Conservation (phyloP, 2,113 vertebrate genomes). For the Oxyruncus cristatus region DNA sequence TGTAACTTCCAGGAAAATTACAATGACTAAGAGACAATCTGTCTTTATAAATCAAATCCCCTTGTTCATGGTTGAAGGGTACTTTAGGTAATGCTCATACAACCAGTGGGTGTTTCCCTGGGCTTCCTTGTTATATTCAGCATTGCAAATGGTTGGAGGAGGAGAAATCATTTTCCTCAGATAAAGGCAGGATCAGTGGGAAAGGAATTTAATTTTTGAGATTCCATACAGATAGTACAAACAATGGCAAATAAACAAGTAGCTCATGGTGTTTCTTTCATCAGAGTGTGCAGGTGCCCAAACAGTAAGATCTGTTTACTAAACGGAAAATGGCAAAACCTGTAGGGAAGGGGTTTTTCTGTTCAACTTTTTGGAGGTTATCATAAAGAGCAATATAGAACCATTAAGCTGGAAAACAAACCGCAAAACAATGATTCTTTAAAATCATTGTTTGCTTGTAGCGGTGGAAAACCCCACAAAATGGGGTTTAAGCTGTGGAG, state of each 20-base stretch:
- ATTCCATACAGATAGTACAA: conserved; percentile 55
- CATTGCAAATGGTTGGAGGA: not conserved
- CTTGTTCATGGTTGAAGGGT: not conserved
- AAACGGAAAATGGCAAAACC: not conserved
- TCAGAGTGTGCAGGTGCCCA: conserved; percentile 55
- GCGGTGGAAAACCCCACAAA: not conserved
- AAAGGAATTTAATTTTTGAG: conserved; percentile 61
- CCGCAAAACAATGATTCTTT: not conserved
- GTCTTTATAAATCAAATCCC: not conserved
- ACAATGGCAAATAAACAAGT: conserved; percentile 52
- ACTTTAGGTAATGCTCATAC: not conserved
- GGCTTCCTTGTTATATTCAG: not conserved
- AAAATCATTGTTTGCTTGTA: not conserved
- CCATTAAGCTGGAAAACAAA: not conserved
- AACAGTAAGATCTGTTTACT: conserved; percentile 7
- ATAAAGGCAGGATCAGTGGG: conserved; percentile 52
- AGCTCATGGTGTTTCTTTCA: conserved; percentile 9
- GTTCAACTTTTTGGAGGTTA: not conserved
- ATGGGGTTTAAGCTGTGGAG: not conserved
- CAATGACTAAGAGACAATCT: not conserved
- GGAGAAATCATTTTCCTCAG: conserved; percentile 27
- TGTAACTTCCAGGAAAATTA: not conserved
- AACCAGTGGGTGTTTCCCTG: not conserved
- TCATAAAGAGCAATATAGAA: not conserved
- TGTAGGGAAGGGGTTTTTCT: not conserved